Percentiles rank a stretch among this genome's conserved stretches.
Conservation (phyloP, 2,888 invertebrate species). For the Dexiosoma caninum region DNA sequence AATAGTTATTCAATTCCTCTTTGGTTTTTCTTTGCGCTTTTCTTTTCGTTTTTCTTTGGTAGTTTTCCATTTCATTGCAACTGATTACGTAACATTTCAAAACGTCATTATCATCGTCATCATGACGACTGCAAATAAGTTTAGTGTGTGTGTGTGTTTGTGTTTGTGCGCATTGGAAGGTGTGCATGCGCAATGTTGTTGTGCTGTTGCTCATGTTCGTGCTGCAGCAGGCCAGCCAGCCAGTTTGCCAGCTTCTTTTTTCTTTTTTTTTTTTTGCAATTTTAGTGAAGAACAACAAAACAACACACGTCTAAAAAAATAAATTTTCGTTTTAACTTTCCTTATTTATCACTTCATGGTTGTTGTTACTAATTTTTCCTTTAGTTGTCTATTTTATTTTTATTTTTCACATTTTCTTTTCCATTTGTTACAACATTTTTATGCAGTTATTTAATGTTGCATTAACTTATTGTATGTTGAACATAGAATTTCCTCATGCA, state of each 20-base stretch:
- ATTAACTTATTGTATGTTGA: conserved; percentile 32
- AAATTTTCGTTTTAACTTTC: conserved; percentile 36
- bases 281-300: conserved; percentile 27
- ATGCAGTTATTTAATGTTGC: conserved; percentile 46
- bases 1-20: conserved; percentile 5
- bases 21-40: neutral
- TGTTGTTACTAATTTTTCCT: neutral
- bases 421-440: conserved; percentile 38
- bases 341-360: conserved; percentile 41
- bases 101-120: conserved; percentile 28
- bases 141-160: neutral
- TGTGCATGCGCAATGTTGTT: conserved; percentile 53
- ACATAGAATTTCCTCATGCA: conserved; percentile 53
- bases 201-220: conserved; percentile 22
- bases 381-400: conserved; percentile 1
- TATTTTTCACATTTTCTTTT: conserved; percentile 45
- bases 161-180: conserved; percentile 26
- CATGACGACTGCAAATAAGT: neutral
- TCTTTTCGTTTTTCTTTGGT: conserved; percentile 48
- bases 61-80: conserved; percentile 63
- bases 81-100: conserved; percentile 53
- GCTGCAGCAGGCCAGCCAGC: conserved; percentile 11
- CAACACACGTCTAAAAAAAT: conserved; percentile 11
- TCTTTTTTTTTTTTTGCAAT: too few relatives aligned
- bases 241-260: conserved; percentile 12